Evolutionary conservation across 1,140 invertebrate species (phyloP).

Genomic region (Gonioctena quinquepunctata): DNA sequence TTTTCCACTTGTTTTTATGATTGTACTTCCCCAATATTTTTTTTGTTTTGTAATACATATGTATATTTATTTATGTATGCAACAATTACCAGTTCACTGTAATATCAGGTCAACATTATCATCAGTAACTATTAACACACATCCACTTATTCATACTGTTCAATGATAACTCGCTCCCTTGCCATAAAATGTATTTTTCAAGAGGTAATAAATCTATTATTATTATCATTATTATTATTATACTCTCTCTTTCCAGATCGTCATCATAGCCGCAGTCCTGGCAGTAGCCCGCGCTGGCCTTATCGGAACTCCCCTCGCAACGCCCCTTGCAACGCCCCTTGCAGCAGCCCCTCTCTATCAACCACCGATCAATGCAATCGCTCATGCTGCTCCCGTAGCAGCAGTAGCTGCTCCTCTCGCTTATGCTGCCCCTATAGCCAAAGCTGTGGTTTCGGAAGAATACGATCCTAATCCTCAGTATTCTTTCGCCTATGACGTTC

Average conservation of each 20-base stretch:
- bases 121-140: too few species aligned
- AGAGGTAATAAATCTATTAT: too few species aligned
- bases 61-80: too few species aligned
- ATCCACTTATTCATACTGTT: too few species aligned
- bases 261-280: conserved; percentile 23
- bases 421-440: conserved; percentile 59
- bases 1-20: too few species aligned
- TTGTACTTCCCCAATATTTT: too few species aligned
- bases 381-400: conserved; percentile 42
- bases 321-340: conserved; percentile 36
- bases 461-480: conserved; percentile 63
- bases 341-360: conserved; percentile 58
- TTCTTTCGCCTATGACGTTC: conserved; percentile 62
- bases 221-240: too few species aligned
- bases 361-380: conserved; percentile 35
- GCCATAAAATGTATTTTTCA: too few species aligned
- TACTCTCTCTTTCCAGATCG: conserved; percentile 25
- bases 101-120: too few species aligned
- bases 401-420: neutral
- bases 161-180: too few species aligned
- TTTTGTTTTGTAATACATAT: too few species aligned
- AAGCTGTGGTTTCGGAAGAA: conserved; percentile 54
- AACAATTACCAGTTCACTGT: too few species aligned
- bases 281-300: conserved; percentile 15
- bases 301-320: conserved; percentile 37